Evolutionary conservation across 2,888 invertebrate genomes (phyloP).

Genomic region (Pimpla rufipes): DNA sequence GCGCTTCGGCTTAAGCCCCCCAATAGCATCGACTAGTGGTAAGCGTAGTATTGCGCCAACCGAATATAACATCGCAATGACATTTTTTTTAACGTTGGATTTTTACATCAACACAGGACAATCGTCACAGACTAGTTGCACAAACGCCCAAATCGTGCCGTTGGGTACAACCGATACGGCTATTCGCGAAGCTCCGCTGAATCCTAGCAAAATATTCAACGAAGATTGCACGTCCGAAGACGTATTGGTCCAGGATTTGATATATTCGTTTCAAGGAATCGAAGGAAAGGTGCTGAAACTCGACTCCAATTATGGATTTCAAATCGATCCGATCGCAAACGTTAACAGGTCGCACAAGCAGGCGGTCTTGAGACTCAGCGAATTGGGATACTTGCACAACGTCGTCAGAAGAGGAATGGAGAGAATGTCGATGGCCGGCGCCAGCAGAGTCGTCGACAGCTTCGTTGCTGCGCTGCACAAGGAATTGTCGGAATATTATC

Average conservation of each 20-base stretch:
- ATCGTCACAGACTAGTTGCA: conserved; percentile 75
- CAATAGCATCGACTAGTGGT: conserved; percentile 81
- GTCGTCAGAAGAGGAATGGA: conserved; percentile 93
- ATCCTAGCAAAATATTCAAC: conserved; percentile 76
- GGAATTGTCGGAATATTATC: conserved; percentile 95
- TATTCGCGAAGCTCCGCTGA: conserved; percentile 70
- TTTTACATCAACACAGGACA: conserved; percentile 72
- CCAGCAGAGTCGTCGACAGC: conserved; percentile 93
- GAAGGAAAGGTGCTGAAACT: conserved; percentile 91
- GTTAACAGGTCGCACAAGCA: conserved; percentile 87
- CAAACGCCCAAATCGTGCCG: conserved; percentile 78
- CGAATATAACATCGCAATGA: background rate
- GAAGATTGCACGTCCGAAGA: conserved; percentile 85
- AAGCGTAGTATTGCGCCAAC: conserved; percentile 48
- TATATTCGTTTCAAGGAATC: conserved; percentile 96
- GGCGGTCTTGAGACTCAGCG: conserved; percentile 91
- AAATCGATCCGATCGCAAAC: conserved; percentile 87
- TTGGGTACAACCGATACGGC: conserved; percentile 74
- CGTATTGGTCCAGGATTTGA: conserved; percentile 91
- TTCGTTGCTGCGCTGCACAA: conserved; percentile 93
- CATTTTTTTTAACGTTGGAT: background rate
- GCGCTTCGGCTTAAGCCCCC: conserved; percentile 77
- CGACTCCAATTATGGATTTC: conserved; percentile 89
- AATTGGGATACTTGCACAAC: conserved; percentile 95
- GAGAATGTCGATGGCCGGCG: conserved; percentile 87